Conservation (phyloP, 2,797 vertebrate genomes). For the Myotis daubentonii region DNA sequence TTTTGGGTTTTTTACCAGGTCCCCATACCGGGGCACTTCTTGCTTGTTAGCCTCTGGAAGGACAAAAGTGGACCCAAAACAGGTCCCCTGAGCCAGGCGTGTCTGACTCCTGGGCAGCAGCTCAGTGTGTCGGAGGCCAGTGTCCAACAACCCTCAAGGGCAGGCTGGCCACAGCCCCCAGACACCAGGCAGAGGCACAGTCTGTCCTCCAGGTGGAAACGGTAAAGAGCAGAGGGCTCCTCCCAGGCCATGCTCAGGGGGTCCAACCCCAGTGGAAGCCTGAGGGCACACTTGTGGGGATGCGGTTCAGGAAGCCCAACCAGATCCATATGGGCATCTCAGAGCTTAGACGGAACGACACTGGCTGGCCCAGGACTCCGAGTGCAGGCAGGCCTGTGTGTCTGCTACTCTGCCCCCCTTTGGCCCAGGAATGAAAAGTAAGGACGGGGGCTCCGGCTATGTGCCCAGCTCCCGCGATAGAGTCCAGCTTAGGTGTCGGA, state of each 20-base stretch:
- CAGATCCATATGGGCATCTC: background rate
- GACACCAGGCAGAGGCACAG: background rate
- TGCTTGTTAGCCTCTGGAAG: background rate
- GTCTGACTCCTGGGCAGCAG: background rate
- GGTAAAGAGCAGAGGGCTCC: background rate
- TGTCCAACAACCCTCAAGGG: background rate
- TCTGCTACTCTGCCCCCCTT: background rate
- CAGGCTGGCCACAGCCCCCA: background rate
- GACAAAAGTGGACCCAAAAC: background rate
- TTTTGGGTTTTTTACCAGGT: background rate
- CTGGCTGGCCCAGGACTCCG: background rate
- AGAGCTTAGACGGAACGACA: background rate
- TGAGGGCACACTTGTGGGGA: fast-evolving
- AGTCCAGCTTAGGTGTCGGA: background rate
- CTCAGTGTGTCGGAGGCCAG: background rate
- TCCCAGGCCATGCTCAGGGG: background rate
- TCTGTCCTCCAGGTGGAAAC: background rate
- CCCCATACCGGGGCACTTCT: background rate
- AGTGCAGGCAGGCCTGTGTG: background rate
- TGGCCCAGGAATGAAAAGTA: background rate
- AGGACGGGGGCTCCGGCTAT: background rate
- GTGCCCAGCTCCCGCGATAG: background rate
- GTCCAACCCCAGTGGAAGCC: background rate
- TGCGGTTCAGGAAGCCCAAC: background rate
- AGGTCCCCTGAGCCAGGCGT: background rate